phyloP scores from a whole-genome alignment of 2,888 invertebrate species.

The Drosophila limbata region DNA sequence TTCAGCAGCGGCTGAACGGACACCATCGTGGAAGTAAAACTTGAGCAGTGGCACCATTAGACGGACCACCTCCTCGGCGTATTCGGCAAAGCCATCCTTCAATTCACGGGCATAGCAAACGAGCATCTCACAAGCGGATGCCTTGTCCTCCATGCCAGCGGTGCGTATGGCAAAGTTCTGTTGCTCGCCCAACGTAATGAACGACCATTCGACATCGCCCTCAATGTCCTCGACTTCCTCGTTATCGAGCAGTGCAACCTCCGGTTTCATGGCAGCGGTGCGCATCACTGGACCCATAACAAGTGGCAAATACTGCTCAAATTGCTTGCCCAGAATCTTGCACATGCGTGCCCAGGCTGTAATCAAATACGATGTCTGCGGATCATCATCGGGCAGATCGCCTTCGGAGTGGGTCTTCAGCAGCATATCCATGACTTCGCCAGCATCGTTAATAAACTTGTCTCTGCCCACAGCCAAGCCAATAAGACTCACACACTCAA shows the following conservation, averaged over 20 bases:
- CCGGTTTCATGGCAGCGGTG: constrained; percentile 95
- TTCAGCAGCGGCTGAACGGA: constrained; percentile 94
- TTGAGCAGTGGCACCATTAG: constrained; percentile 94
- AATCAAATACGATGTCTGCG: constrained; percentile 98
- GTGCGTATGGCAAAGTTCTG: constrained; percentile 97
- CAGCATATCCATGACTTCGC: constrained; percentile 97
- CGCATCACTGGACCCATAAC: constrained; percentile 96
- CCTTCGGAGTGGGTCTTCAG: constrained; percentile 95
- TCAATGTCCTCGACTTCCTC: constrained; percentile 92
- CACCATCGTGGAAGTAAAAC: constrained; percentile 95
- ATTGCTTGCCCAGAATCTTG: constrained; percentile 94
- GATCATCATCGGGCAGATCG: constrained; percentile 96
- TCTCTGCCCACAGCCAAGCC: constrained; percentile 94
- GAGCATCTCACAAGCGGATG: constrained; percentile 96
- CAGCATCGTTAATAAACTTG: constrained; percentile 95
- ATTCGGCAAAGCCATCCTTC: constrained; percentile 89
- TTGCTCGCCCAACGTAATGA: constrained; percentile 95
- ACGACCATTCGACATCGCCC: constrained; percentile 95
- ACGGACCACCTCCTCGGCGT: constrained; percentile 91
- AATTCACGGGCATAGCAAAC: constrained; percentile 96
- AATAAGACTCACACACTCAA: constrained; percentile 99
- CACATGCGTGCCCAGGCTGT: constrained; percentile 99
- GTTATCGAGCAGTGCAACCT: constrained; percentile 94
- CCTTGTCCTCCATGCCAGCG: constrained; percentile 95
- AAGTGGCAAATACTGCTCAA: constrained; percentile 94